Conservation (phyloP, 2,888 invertebrate genomes). For the Athrips mouffetella region DNA sequence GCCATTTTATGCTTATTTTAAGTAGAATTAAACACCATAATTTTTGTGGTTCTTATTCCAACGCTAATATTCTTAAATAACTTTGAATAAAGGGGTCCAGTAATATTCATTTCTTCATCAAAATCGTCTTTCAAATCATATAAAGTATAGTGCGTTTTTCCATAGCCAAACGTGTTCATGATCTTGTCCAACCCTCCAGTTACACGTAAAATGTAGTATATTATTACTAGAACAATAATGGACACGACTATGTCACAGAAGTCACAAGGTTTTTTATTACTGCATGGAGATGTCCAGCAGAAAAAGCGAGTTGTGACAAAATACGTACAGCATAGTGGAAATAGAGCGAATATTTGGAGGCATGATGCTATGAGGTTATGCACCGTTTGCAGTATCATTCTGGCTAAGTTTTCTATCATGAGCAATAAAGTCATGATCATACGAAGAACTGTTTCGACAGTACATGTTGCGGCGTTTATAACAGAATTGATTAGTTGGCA, state of each 20-base stretch:
- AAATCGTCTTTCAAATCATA: no score
- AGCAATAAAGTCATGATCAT: neutral
- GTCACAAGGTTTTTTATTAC: neutral
- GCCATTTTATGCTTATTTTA: no score
- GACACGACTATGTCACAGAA: neutral
- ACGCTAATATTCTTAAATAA: no score
- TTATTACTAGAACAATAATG: neutral
- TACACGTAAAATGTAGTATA: neutral
- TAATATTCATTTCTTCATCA: no score
- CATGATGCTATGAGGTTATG: neutral
- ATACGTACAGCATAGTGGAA: no score
- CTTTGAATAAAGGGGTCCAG: no score
- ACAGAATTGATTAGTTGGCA: no score
- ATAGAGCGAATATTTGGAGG: neutral
- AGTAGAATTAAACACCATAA: no score
- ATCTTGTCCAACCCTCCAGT: neutral
- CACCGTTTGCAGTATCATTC: neutral
- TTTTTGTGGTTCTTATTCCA: no score
- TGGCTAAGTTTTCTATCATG: neutral
- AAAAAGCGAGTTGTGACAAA: no score
- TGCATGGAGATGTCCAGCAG: no score
- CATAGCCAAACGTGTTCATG: neutral
- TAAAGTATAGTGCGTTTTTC: no score
- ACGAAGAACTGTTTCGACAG: neutral
- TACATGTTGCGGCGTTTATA: neutral